A percentile compares a stretch with the other conserved stretches of the same genome.
phyloP scores from a whole-genome alignment of 1,140 invertebrate species.

The Drosophila truncata region DNA sequence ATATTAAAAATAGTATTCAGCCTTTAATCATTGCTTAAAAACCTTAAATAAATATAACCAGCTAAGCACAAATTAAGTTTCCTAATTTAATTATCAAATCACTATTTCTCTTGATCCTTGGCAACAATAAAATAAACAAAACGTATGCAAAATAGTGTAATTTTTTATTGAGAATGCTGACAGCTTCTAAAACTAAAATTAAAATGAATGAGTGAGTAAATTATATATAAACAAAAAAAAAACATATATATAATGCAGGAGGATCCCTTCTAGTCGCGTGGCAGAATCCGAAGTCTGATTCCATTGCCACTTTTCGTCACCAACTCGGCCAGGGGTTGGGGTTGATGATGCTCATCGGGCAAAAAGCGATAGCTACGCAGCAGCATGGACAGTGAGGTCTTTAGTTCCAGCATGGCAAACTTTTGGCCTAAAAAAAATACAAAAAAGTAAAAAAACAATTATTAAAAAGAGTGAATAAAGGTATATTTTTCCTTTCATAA shows the following conservation, averaged over 20 bases:
- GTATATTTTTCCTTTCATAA: too few species aligned
- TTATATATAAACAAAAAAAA: background rate
- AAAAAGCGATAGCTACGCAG: slow-evolving; percentile 82
- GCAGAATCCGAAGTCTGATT: slow-evolving; percentile 72
- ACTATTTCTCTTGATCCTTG: too few species aligned
- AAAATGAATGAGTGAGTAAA: background rate
- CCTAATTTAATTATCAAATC: too few species aligned
- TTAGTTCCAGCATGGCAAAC: slow-evolving; percentile 86
- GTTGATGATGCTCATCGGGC: slow-evolving; percentile 66
- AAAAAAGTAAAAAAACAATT: background rate
- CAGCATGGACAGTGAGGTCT: slow-evolving; percentile 82
- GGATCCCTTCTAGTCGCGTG: slow-evolving; percentile 35
- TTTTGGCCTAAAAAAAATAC: slow-evolving; percentile 81
- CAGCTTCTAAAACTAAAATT: background rate
- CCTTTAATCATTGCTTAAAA: too few species aligned
- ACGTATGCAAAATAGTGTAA: background rate
- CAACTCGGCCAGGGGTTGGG: slow-evolving; percentile 74
- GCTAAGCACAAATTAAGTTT: too few species aligned
- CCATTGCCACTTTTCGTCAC: slow-evolving; percentile 85
- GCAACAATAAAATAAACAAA: too few species aligned
- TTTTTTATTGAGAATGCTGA: background rate
- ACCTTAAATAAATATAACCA: too few species aligned
- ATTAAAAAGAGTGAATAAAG: too few species aligned
- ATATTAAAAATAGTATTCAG: too few species aligned
- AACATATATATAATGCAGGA: too few species aligned